Base-by-base conservation (phyloP, 2,888 invertebrate genomes). In the Helleia helle region DNA sequence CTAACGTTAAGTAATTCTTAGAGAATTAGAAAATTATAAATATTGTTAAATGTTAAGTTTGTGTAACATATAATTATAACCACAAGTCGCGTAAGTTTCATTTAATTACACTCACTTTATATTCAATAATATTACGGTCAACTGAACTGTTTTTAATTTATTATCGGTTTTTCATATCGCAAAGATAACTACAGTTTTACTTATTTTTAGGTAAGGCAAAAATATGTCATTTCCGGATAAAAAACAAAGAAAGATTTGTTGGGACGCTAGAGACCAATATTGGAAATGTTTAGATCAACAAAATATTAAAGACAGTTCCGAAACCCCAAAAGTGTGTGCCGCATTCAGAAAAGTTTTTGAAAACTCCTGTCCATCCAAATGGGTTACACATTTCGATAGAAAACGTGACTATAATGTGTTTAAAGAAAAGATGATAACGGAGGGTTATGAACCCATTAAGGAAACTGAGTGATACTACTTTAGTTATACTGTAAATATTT, bases 381-480 rank as follows among this genome's bases (percentile, higher is more conserved):
- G 96, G 97, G 95, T 97, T 30, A 93, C 93, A 66, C 96, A 97
- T 80, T 97, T 97, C 72, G 96, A 96, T 81, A 89, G 95, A 57
- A 95, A 94, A 75, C 86, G 95, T 61, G 93, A 92, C 56, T 97
- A 94, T 74, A 87, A 95, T 60, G 88, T 93, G 62, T 97, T 93
- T 74, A 95, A 96, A 83, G 91, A 93, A 58, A 92, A 91, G 86
- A 91, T 97, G 71, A 92, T 94, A 62, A 89, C 90, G 62, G 90
- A 92, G 58, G 96, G 95, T 74, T 94, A 90, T 80, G 95, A 95
- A 71, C 94, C 95, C 30, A 79, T 92, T 51, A 86, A 87, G 68
- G 80, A 86, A 50, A 59, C 62, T 48, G 59, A 83, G 59, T 72
- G 52, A 57, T 53, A 55, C 48, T 40, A 46, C 46, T 54, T 62